Base-by-base conservation (phyloP, 2,888 invertebrate genomes). In the Pasiphila rectangulata region DNA sequence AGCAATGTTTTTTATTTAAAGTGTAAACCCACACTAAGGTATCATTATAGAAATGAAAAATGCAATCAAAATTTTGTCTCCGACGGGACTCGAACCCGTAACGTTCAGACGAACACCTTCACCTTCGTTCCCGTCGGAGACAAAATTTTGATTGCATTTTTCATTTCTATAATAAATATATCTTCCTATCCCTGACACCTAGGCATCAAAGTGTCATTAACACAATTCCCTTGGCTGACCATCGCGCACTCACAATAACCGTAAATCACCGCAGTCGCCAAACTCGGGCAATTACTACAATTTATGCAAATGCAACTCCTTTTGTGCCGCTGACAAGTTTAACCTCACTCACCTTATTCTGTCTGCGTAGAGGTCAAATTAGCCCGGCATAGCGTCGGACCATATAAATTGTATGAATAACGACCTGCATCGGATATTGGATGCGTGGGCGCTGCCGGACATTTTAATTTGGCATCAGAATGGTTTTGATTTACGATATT, bases 301-400 rank as follows among this genome's bases (percentile, higher is more conserved):
- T 32, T n/a, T 32, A 58, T 54, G 51, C 51, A 49, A 53, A 57
- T 52, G 25, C 20, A 27, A 39, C 54, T 51, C 57, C 54, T 57
- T 52, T 45, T 48, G 42, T 46, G 50, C 19, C 49, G 37, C 43
- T 63, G 64, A 61, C 64, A 62, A 67, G 58, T 55, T 61, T 51
- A 51, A 50, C 56, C 54, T 61, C 59, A 49, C 47, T 59, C 52
- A 49, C 64, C 63, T 67, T 73, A 72, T 59, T 35, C 1, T 46
- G 34, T 56, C 17, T 20, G 0, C 21, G 52, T 60, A 71, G 59
- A 64, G 73, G 57, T 57, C 52, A 63, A 47, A 68, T 65, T 66
- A 52, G 63, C 50, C 46, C 54, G 50, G 39, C 54, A 36, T 42
- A 40, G 44, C 51, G 56, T 24, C 43, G 20, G 30, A 3, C 43